phyloP scores from a whole-genome alignment of 2,797 vertebrate genomes.

The Pseudochirops cupreus region DNA sequence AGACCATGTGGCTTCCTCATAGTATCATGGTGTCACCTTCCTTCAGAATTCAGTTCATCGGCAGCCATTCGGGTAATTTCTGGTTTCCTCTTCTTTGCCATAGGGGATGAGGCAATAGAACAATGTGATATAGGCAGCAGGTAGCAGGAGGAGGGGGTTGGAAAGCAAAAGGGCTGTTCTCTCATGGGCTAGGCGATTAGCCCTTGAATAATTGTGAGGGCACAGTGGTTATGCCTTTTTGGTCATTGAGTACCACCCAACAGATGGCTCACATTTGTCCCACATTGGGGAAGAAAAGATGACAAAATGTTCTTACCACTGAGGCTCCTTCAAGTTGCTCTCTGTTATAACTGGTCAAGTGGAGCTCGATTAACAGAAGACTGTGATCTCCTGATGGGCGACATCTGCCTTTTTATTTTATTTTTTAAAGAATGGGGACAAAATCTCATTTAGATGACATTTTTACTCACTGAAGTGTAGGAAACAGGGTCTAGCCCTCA shows the following conservation, averaged over 20 bases:
- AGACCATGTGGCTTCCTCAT: background rate
- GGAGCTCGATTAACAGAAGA: conserved; percentile 22
- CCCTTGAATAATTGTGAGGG: background rate
- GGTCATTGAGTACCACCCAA: conserved; percentile 13
- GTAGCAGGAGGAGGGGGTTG: conserved; percentile 16
- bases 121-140: background rate
- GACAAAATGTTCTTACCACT: conserved; percentile 34
- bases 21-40: background rate
- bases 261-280: conserved; percentile 56
- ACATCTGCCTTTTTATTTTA: background rate
- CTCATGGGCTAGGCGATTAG: conserved; percentile 17
- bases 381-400: conserved; percentile 19
- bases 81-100: background rate
- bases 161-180: conserved; percentile 16
- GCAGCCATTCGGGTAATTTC: background rate
- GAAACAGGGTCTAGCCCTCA: background rate
- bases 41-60: background rate
- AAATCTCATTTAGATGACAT: background rate
- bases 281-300: conserved; percentile 14
- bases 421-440: background rate
- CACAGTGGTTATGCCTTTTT: background rate
- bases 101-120: background rate
- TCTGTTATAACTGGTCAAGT: conserved; percentile 43
- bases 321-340: conserved; percentile 40
- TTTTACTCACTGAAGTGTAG: background rate